Base-by-base conservation (phyloP, 2,888 invertebrate genomes). In the Parthenolecanium corni region DNA sequence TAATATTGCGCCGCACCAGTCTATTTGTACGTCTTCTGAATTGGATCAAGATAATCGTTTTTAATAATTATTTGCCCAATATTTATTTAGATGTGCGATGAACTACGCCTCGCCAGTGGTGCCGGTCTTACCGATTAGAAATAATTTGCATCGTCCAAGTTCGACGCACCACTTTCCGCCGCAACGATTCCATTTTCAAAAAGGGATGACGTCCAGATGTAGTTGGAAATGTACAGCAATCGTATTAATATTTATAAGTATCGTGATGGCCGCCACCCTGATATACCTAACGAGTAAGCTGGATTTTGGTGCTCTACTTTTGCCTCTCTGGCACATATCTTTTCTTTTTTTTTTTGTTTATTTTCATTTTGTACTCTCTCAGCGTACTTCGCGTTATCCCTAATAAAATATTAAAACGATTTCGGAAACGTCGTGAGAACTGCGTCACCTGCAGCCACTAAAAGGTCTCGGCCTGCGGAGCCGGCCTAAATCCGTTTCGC, bases 141-240 rank as follows among this genome's bases (percentile, higher is more conserved):
- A 83, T 72, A 84, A 83, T 73, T 76, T 83, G 67, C 78, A 83
- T 69, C 75, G 78, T 70, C 79, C 82, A 69, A 80, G 79, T 70
- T 81, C 85, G 67, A 82, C 83, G 71, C 85, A 86, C 75, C 87
- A 85, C 73, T 82, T 85, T 68, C 80, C 80, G 47, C 77, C 80
- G 23, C 85, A 86, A 69, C 80, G 89, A 71, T 88, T 89, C 77
- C 89, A 88, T 76, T 89, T 89, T 76, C 83, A 86, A 73, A 89
- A 90, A 79, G 88, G 87, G 70, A 78, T 89, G 70, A 84, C 87
- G 64, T 85, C 88, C 69, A 80, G 82, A 71, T 94, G 94, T 77
- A 88, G 89, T 67, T 93, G 93, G 89, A 88, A 88, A 75, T 89
- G 92, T 76, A 84, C 90, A 69, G 90, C 92, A 67, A 86, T 94